Conservation (phyloP, 2,113 vertebrate species). For the Lepidothrix coronata region DNA sequence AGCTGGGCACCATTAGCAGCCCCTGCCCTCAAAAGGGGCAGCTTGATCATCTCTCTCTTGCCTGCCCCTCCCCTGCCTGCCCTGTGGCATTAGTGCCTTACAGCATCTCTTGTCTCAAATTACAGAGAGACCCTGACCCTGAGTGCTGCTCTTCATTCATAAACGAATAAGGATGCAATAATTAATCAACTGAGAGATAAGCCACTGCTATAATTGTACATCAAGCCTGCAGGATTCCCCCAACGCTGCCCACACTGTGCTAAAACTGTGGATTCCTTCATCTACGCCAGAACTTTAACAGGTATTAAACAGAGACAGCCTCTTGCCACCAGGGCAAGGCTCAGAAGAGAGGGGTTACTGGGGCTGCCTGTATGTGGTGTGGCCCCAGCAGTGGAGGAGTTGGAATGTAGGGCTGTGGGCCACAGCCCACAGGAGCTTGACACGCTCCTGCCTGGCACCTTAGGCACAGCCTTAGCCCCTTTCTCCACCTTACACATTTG, state of each 20-base stretch:
- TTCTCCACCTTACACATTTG: not conserved
- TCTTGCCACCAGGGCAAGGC: not conserved
- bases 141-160: not conserved
- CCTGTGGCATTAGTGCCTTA: not conserved
- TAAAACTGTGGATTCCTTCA: not conserved
- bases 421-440: not conserved
- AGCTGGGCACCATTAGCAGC: not conserved
- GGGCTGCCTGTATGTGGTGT: not conserved
- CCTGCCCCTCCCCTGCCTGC: not conserved
- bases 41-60: not conserved
- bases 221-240: not conserved
- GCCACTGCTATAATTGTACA: not conserved
- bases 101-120: not conserved
- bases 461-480: not conserved
- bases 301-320: not conserved
- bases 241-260: fast-evolving
- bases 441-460: not conserved
- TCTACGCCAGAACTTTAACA: not conserved
- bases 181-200: not conserved
- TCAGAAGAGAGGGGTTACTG: not conserved
- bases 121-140: not conserved
- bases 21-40: not conserved
- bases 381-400: fast-evolving
- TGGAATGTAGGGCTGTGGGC: fast-evolving
- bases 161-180: not conserved